Conservation (phyloP, 2,888 invertebrate species). For the Andrena camellia region DNA sequence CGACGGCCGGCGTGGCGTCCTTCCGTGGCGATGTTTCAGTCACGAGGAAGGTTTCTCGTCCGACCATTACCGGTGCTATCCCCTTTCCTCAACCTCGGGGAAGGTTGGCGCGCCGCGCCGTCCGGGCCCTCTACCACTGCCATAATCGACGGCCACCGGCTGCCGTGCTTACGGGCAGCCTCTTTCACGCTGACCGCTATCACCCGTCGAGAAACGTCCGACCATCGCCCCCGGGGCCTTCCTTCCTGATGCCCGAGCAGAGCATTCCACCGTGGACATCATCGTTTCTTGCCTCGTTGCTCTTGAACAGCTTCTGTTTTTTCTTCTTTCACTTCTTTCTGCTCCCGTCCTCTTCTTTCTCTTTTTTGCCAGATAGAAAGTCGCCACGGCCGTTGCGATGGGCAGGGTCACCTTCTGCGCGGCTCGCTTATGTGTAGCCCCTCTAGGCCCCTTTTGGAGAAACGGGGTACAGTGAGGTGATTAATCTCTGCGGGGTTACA, state of each 20-base stretch:
- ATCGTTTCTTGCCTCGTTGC: constrained; percentile 24
- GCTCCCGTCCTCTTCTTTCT: neutral
- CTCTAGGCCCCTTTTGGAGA: constrained; percentile 1
- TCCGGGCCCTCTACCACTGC: constrained; percentile 17
- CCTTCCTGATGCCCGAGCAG: constrained; percentile 29
- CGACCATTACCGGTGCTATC: constrained; percentile 66
- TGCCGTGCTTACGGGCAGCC: constrained; percentile 5
- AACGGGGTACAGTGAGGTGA: neutral
- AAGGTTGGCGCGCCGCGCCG: constrained; percentile 54
- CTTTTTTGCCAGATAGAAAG: constrained; percentile 44
- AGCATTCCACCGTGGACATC: constrained; percentile 17
- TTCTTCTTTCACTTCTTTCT: neutral
- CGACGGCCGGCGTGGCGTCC: constrained; percentile 40
- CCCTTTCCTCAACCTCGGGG: constrained; percentile 67
- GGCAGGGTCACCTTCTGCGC: constrained; percentile 33
- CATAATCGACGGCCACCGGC: constrained; percentile 18
- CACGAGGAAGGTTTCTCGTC: constrained; percentile 71
- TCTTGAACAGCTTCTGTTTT: constrained; percentile 21
- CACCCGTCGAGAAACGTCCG: constrained; percentile 23
- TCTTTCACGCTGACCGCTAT: neutral
- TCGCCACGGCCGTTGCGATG: constrained; percentile 25
- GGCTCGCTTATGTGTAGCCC: neutral
- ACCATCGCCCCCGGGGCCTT: constrained; percentile 22
- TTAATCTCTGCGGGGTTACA: neutral
- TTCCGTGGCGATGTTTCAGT: constrained; percentile 63